These are phyloP conservation scores for Tetramorium alpestre DNA, from an alignment of 1,140 invertebrate genomes.

Conservation along the genomic window DNA sequence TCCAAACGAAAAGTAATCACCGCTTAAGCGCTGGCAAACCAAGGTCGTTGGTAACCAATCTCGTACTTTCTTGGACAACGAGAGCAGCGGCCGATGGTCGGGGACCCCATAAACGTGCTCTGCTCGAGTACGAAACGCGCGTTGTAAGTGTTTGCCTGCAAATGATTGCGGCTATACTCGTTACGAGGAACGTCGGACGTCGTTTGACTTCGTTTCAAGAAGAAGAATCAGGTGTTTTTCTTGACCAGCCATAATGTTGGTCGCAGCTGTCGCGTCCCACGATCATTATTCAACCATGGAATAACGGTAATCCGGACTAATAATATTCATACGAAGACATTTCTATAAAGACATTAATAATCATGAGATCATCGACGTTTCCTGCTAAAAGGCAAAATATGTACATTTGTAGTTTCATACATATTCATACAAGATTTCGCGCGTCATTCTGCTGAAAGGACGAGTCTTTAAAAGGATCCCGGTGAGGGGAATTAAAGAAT, in stretches of 20 bases:
- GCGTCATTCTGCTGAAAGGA: slow-evolving; percentile 5
- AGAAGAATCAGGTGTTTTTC: slow-evolving; percentile 11
- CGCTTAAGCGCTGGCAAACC: neutral
- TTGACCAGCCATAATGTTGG: slow-evolving; percentile 24
- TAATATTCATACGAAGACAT: neutral
- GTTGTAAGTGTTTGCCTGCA: neutral
- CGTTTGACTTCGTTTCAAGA: neutral
- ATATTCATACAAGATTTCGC: slow-evolving; percentile 21
- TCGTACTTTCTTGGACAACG: slow-evolving; percentile 23
- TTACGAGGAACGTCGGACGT: neutral
- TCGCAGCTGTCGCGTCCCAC: slow-evolving; percentile 1
- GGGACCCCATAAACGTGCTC: neutral
- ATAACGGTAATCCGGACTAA: slow-evolving; percentile 23
- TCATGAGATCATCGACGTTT: slow-evolving; percentile 41
- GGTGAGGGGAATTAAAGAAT: slow-evolving; percentile 3
- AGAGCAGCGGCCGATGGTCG: neutral
- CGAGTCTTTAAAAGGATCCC: neutral
- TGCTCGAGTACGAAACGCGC: neutral
- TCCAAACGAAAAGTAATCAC: slow-evolving; percentile 23
- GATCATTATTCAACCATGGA: slow-evolving; percentile 21
- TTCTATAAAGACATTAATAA: slow-evolving; percentile 28
- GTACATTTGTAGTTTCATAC: slow-evolving; percentile 4
- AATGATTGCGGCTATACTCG: neutral
- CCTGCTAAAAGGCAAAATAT: neutral
- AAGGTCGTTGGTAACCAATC: slow-evolving; percentile 26